Percentiles rank a stretch among this genome's conserved stretches.
Conservation (phyloP, 92 coral and sea anemone species). For the Virgularia gustaviana region DNA sequence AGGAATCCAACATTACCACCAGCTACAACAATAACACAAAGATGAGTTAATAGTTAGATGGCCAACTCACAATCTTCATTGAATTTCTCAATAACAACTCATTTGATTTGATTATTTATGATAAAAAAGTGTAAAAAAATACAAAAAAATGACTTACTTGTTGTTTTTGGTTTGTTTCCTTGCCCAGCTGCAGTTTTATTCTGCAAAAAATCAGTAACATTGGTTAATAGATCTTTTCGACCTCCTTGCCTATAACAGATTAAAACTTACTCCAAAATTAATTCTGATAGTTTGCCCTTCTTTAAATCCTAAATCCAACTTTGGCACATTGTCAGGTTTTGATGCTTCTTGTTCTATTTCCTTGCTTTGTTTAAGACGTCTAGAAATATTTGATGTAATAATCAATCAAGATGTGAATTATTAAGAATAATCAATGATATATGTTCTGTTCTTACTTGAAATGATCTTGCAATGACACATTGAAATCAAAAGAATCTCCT, state of each 20-base stretch:
- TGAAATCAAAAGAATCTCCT: conserved; percentile 98
- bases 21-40: too few relatives aligned
- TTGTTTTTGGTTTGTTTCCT: conserved; percentile 2
- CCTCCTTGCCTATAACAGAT: neutral
- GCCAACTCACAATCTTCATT: too few relatives aligned
- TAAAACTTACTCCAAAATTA: conserved; percentile 54
- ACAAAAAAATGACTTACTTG: neutral
- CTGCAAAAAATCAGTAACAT: neutral
- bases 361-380: conserved; percentile 35
- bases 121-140: neutral
- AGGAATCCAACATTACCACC: conserved; percentile 70
- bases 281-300: conserved; percentile 97
- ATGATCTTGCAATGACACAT: conserved; percentile 95
- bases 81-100: too few relatives aligned
- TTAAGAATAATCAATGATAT: neutral
- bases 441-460: conserved; percentile 67
- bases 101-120: too few relatives aligned
- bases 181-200: conserved; percentile 16
- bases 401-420: neutral
- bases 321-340: conserved; percentile 72
- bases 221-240: neutral
- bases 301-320: conserved; percentile 91
- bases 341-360: conserved; percentile 69
- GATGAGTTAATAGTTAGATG: too few relatives aligned
- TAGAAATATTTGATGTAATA: neutral